phyloP scores from a whole-genome alignment of 2,888 invertebrate species.

The Steromphala cineraria region DNA sequence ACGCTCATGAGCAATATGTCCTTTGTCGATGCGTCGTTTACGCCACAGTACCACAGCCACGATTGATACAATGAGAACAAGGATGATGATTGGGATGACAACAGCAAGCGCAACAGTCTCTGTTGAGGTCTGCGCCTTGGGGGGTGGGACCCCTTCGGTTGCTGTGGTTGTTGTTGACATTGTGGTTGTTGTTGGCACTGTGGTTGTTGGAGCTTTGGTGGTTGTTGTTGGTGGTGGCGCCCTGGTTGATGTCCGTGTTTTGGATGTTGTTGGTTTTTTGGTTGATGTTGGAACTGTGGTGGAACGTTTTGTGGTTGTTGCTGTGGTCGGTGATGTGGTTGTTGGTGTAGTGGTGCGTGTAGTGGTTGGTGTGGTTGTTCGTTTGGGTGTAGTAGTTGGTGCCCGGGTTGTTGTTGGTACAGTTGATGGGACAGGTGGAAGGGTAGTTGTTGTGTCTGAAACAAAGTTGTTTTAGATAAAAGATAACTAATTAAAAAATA shows the following conservation, averaged over 20 bases:
- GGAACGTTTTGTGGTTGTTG: constrained; percentile 18
- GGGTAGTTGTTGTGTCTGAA: constrained; percentile 20
- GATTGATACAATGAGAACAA: constrained; percentile 39
- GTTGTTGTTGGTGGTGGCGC: constrained; percentile 20
- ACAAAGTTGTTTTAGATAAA: neutral
- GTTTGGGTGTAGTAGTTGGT: constrained; percentile 23
- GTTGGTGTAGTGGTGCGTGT: constrained; percentile 8
- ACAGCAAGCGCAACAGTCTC: constrained; percentile 28
- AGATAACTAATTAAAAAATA: neutral
- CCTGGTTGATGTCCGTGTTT: constrained; percentile 17
- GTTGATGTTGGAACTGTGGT: constrained; percentile 19
- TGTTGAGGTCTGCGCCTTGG: constrained; percentile 10
- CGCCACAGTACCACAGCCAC: constrained; percentile 37
- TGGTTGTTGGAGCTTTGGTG: neutral
- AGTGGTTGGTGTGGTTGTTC: neutral
- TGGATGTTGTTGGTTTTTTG: constrained; percentile 20
- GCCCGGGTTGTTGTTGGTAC: neutral
- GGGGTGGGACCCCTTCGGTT: neutral
- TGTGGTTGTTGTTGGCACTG: no score
- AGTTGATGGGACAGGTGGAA: constrained; percentile 8
- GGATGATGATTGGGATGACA: constrained; percentile 41
- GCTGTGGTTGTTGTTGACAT: neutral
- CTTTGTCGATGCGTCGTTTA: constrained; percentile 35
- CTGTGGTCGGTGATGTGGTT: constrained; percentile 18
- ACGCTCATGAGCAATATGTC: constrained; percentile 50